Base-by-base conservation (phyloP, 2,113 vertebrate genomes). In the Trematocara stigmaticum region DNA sequence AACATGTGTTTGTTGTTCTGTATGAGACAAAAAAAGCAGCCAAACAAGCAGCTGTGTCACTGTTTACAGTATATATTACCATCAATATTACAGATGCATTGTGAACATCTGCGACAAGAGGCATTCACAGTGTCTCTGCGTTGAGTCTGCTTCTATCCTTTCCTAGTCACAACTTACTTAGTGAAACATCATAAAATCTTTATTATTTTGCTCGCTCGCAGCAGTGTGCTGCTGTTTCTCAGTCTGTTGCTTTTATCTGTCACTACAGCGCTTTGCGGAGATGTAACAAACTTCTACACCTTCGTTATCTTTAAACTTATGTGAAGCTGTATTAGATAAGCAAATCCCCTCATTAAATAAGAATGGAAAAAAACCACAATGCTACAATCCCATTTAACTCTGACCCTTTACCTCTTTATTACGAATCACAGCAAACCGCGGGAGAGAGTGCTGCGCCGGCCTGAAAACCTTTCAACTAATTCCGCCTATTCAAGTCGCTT, bases 391-490 rank as follows among this genome's bases (percentile, higher is more conserved):
- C 83, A 78, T 88, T 57, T 71, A 23, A 45, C 42, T 56, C 74
- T 69, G 18, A 69, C 35, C 78, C 7, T 31, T 49, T 49, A 56
- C 31, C 35, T 52, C 12, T 81, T 69, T 57, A 29, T 64, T 51
- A 34, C 1, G 34, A 79, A 83, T 84, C 81, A 76, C 55, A 40
- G 5, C 18, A 38, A 53, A 56, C 57, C 11, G 9, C 71, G 13
- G 64, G 84, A 84, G 57, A 64, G 38, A 42, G 5, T 16, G 15
- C 82, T 11, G 78, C 3, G 42, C 49, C 61, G 47, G 15, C 82
- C 78, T 2, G 5, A 64, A 88, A 90, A 74, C 71, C 84, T 89
- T 88, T 92, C 89, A 87, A 74, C 81, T 91, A 84, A 84, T 86
- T 86, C 82, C 53, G 18, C 45, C 84, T 8, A 47, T 88, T 88